phyloP scores from a whole-genome alignment of 2,888 invertebrate genomes.

The Drosophila picticornis region DNA sequence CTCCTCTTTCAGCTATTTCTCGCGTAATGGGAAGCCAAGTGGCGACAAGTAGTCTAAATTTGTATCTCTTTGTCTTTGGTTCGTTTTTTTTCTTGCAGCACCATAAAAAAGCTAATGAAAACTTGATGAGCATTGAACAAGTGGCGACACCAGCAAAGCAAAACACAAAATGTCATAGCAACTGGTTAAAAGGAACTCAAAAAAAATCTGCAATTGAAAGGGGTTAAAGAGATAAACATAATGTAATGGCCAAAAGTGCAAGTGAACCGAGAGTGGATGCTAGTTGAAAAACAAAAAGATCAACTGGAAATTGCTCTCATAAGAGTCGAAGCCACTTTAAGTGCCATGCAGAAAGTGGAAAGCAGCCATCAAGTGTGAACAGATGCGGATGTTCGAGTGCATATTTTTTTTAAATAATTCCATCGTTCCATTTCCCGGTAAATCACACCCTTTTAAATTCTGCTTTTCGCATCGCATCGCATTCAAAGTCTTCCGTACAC shows the following conservation, averaged over 20 bases:
- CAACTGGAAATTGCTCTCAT: slow-evolving; percentile 47
- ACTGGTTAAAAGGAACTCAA: slow-evolving; percentile 18
- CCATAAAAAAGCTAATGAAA: slow-evolving; percentile 72
- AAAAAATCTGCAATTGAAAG: background rate
- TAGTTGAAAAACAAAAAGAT: slow-evolving; percentile 13
- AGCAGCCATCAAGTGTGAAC: background rate
- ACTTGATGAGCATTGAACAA: slow-evolving; percentile 74
- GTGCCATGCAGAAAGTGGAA: background rate
- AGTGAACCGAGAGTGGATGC: slow-evolving; percentile 8
- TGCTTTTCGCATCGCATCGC: background rate
- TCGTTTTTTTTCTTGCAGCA: slow-evolving; percentile 10
- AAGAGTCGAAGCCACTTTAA: background rate
- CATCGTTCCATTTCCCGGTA: too few species aligned
- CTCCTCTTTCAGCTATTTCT: slow-evolving; percentile 8
- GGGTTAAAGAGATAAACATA: background rate
- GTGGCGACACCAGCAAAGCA: slow-evolving; percentile 36
- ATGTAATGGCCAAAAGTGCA: slow-evolving; percentile 1
- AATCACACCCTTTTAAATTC: slow-evolving; percentile 2
- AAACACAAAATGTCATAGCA: slow-evolving; percentile 13
- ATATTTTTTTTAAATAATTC: too few species aligned
- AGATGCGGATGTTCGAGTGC: background rate
- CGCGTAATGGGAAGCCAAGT: slow-evolving; percentile 69
- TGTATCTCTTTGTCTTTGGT: slow-evolving; percentile 53
- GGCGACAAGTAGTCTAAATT: slow-evolving; percentile 76
- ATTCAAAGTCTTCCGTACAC: slow-evolving; percentile 6